Evolutionary conservation across 2,113 vertebrate genomes (phyloP).

Genomic region (Pituophis catenifer): DNA sequence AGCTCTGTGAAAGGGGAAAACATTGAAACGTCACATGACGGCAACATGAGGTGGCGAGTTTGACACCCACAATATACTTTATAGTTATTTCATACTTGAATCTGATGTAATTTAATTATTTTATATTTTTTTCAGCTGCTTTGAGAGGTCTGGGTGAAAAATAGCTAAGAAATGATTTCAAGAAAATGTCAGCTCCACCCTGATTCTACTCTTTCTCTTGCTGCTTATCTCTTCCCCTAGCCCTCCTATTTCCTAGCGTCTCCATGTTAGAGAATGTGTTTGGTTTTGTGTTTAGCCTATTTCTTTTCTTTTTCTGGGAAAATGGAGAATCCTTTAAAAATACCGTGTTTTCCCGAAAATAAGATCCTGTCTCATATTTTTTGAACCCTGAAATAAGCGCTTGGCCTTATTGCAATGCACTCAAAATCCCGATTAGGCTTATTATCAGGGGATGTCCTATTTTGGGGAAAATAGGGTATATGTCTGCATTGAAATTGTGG

Average conservation of each 20-base stretch:
- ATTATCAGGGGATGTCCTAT: too few species aligned
- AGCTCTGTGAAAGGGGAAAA: too few species aligned
- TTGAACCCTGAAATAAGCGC: too few species aligned
- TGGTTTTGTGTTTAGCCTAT: background rate
- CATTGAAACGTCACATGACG: too few species aligned
- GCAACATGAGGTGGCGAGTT: too few species aligned
- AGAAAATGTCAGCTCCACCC: background rate
- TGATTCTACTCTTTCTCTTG: background rate
- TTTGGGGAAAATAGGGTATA: too few species aligned
- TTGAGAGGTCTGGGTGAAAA: background rate
- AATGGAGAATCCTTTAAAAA: background rate
- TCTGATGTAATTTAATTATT: background rate
- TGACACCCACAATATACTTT: background rate
- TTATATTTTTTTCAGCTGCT: background rate
- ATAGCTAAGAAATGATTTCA: background rate
- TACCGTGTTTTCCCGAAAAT: too few species aligned
- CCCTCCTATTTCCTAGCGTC: background rate
- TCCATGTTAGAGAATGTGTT: background rate
- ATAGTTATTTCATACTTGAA: background rate
- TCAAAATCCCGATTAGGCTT: too few species aligned
- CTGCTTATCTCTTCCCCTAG: background rate
- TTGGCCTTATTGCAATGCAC: too few species aligned
- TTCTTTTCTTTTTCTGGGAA: background rate
- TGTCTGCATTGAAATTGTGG: background rate
- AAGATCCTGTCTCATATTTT: too few species aligned